These are phyloP conservation scores for Malacoctenus gilli DNA, from an alignment of 2,797 vertebrate genomes.

Conservation along the genomic window DNA sequence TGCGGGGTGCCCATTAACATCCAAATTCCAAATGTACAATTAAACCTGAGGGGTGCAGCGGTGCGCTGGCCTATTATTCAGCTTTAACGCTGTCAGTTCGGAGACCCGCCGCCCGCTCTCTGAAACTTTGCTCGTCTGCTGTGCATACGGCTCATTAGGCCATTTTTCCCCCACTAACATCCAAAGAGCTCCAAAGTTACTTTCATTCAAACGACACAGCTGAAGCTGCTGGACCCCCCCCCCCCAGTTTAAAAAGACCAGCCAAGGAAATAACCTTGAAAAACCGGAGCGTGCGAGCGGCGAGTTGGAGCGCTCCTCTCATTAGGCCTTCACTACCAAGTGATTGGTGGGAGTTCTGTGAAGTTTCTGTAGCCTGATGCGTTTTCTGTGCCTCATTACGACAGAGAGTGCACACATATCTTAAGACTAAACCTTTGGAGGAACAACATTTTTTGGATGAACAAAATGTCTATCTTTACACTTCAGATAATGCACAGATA, in stretches of 20 bases:
- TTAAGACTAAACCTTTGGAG: background rate
- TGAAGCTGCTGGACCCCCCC: background rate
- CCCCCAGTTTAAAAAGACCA: background rate
- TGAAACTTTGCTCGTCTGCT: background rate
- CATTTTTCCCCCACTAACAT: background rate
- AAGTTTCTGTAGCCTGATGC: background rate
- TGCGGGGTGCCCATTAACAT: background rate
- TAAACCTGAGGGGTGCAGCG: slow-evolving; percentile 6
- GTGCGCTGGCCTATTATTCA: background rate
- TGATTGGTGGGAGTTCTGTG: no score
- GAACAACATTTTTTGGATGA: background rate
- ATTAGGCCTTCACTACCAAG: no score
- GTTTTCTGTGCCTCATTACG: background rate
- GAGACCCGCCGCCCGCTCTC: background rate
- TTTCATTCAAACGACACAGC: background rate
- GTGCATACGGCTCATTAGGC: background rate
- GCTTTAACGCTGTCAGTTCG: background rate
- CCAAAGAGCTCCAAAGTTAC: background rate
- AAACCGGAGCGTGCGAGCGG: no score
- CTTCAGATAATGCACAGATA: no score
- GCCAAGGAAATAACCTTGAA: background rate
- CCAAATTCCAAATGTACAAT: background rate
- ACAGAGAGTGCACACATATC: background rate
- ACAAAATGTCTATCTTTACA: background rate
- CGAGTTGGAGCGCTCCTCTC: no score